These are phyloP conservation scores for Botia kubotai DNA, from an alignment of 2,797 vertebrate species.

Conservation along the genomic window DNA sequence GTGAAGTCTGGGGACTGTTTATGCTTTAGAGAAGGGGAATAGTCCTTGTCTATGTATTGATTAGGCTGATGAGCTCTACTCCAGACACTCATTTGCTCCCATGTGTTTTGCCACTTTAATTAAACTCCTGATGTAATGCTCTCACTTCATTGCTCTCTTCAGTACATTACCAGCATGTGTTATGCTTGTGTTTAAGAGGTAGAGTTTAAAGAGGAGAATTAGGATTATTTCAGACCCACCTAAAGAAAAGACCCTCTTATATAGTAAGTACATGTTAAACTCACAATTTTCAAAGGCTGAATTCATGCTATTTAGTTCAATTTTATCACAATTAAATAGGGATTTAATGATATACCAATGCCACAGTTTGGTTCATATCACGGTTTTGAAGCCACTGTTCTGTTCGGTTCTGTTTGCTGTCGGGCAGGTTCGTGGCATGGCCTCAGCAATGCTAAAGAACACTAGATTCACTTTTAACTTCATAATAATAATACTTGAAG, in stretches of 20 bases:
- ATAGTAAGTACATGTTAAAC: background rate
- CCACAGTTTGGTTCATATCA: too few species aligned
- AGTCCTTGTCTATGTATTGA: conserved; percentile 59
- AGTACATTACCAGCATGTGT: background rate
- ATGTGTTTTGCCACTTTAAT: conserved; percentile 64
- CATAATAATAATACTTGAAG: too few species aligned
- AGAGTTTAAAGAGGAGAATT: background rate
- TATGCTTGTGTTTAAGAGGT: conserved; percentile 14
- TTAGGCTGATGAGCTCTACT: conserved; percentile 59
- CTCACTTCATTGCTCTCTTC: conserved; percentile 48
- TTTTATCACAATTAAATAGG: background rate
- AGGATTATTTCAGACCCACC: background rate
- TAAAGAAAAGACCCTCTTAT: background rate
- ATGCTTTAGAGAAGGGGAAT: conserved; percentile 33
- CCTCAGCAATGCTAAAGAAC: too few species aligned
- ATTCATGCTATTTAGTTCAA: background rate
- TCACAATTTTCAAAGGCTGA: background rate
- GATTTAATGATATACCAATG: background rate
- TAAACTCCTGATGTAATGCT: conserved; percentile 64
- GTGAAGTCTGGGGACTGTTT: conserved; percentile 12
- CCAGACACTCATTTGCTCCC: conserved; percentile 51
- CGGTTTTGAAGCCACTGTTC: too few species aligned
- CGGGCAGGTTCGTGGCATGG: too few species aligned
- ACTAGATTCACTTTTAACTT: too few species aligned
- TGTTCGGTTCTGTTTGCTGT: too few species aligned